Base-by-base conservation (phyloP, 2,888 invertebrate species). In the Willowsia nigromaculata region DNA sequence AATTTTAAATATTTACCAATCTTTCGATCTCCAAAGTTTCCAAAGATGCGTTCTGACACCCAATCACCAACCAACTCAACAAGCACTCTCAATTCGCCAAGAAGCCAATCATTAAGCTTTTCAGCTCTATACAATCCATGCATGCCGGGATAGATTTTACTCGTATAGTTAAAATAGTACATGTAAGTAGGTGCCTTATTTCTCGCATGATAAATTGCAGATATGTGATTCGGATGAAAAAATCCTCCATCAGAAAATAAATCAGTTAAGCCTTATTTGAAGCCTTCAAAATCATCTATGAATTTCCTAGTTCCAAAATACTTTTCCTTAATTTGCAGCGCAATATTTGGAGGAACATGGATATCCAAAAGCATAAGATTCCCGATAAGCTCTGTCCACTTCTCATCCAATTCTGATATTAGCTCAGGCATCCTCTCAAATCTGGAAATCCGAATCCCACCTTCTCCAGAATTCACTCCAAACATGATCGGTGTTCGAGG, bases 401-500 rank as follows among this genome's bases (percentile, higher is more conserved):
- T 27, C 37, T 27, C 7, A 7, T 50, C 40, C 0, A 74, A 13
- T n/a, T 30, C 0, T 13, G 74, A 7, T 25, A 22, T 30, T 0
- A 7, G 0, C 15, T 74, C 27, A 0, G 74, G 74, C 37, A 74
- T 40, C 18, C 30, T 50, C 1, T 74, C 74, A 74, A 74, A 74
- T 74, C 74, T 22, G 3, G 27, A 53, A 4, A 37, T 30, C 11
- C 78, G 30, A 3, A 80, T 9, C 1, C 13, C 37, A 1, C 78
- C 78, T 6, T 80, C 78, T 15, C 33, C 78, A 33, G 37, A 22
- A n/a, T 53, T 80, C 1, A 80, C 22, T 13, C 78, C 78, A 11
- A 30, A 56, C 56, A 80, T 53, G 5, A 27, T 22, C 4, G 78
- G 78, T 1, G 56, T 37, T 7, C 0, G 1, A 15, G 78, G 33